phyloP scores from a whole-genome alignment of 2,888 invertebrate species.

The Amphimallon solstitiale region DNA sequence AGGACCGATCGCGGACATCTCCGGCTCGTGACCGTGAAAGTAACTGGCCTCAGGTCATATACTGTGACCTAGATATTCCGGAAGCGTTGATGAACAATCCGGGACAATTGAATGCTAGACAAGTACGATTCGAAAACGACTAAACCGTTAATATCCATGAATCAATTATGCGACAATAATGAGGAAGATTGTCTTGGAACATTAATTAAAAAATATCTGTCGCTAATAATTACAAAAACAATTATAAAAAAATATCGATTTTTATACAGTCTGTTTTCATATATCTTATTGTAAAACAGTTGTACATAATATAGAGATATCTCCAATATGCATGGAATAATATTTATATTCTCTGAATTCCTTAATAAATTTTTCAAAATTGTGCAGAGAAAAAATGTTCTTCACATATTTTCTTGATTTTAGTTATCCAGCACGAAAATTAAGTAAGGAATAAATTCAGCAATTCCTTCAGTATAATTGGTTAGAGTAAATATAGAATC shows the following conservation, averaged over 20 bases:
- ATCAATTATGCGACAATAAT: slow-evolving; percentile 9
- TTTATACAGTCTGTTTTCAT: too few relatives aligned
- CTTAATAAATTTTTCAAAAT: too few relatives aligned
- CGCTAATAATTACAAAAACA: not conserved
- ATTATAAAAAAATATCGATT: not conserved
- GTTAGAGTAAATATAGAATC: too few relatives aligned
- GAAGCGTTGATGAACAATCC: slow-evolving; percentile 46
- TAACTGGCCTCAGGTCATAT: slow-evolving; percentile 50
- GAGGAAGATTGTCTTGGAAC: slow-evolving; percentile 8
- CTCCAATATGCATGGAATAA: too few relatives aligned
- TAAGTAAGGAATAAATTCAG: too few relatives aligned
- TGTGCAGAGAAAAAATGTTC: too few relatives aligned
- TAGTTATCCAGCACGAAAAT: too few relatives aligned
- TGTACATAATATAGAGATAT: too few relatives aligned
- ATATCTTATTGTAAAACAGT: too few relatives aligned
- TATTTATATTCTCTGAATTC: too few relatives aligned
- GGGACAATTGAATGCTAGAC: slow-evolving; percentile 43
- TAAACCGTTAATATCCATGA: slow-evolving; percentile 26
- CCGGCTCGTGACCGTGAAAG: slow-evolving; percentile 56
- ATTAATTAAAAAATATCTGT: slow-evolving; percentile 21
- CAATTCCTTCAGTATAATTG: too few relatives aligned
- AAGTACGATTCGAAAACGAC: slow-evolving; percentile 17
- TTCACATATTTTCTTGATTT: too few relatives aligned
- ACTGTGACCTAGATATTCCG: slow-evolving; percentile 56
- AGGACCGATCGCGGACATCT: slow-evolving; percentile 45